A percentile compares a stretch with the other conserved stretches of the same genome.
These are phyloP conservation scores for Pristiophorus japonicus DNA, from an alignment of 2,113 vertebrate genomes.

Conservation along the genomic window DNA sequence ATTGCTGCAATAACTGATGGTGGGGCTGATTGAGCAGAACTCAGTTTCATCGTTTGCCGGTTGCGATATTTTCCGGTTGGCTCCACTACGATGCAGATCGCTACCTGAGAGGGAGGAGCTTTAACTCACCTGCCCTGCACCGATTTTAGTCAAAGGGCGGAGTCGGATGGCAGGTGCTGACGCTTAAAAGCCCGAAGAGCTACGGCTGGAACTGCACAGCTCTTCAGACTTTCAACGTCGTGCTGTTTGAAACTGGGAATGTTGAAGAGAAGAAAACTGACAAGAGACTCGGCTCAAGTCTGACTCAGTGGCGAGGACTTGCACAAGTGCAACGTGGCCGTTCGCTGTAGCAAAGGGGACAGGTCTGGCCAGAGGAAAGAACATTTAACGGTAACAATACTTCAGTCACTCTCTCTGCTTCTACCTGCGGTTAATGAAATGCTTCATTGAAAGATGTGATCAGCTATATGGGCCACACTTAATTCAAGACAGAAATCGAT, in stretches of 20 bases:
- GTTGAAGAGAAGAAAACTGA: not conserved
- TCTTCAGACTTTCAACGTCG: not conserved
- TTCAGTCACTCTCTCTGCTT: not conserved
- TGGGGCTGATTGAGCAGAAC: too few relatives aligned
- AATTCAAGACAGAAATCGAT: too few relatives aligned
- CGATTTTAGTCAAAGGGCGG: not conserved
- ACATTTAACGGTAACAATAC: not conserved
- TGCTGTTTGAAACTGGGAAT: not conserved
- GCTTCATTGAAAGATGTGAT: too few relatives aligned
- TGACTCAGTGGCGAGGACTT: not conserved
- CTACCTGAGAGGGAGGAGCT: not conserved
- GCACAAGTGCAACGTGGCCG: not conserved
- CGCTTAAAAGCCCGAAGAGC: not conserved
- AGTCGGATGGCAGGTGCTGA: not conserved
- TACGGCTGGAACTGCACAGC: not conserved
- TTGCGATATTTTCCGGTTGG: not conserved
- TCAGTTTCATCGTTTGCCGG: not conserved
- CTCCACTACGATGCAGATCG: not conserved
- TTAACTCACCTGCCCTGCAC: not conserved
- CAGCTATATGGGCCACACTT: too few relatives aligned
- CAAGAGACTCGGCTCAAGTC: too few relatives aligned
- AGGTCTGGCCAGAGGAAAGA: not conserved
- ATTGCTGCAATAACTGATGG: not conserved
- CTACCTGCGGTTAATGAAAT: too few relatives aligned
- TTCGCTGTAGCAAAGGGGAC: not conserved